phyloP scores from a whole-genome alignment of 2,888 invertebrate species.

The Parascotia fuliginaria region DNA sequence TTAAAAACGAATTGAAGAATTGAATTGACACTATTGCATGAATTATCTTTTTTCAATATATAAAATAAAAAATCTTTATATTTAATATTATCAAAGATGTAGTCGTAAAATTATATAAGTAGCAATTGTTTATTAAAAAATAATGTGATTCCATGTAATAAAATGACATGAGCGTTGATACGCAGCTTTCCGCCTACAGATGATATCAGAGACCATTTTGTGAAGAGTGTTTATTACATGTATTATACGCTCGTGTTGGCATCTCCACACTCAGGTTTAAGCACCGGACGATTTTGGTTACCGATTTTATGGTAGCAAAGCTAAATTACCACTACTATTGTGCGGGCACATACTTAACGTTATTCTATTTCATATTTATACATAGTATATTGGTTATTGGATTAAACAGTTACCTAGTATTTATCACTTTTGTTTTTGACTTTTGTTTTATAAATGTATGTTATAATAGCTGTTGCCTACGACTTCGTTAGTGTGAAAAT shows the following conservation, averaged over 20 bases:
- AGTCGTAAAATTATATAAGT: conserved; percentile 6
- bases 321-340: background rate
- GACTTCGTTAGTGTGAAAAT: too few species aligned
- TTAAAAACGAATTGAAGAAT: too few species aligned
- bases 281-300: conserved; percentile 49
- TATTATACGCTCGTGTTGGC: conserved; percentile 62
- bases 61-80: too few species aligned
- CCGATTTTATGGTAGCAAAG: conserved; percentile 15
- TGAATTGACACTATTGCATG: too few species aligned
- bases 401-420: too few species aligned
- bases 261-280: conserved; percentile 53
- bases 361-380: too few species aligned
- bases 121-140: conserved; percentile 11
- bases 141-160: conserved; percentile 33
- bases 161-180: conserved; percentile 47
- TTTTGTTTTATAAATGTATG: too few species aligned
- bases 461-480: too few species aligned
- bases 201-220: conserved; percentile 58
- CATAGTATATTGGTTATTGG: too few species aligned
- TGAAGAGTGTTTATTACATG: conserved; percentile 63
- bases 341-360: background rate
- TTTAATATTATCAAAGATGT: too few species aligned
- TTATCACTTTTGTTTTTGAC: too few species aligned
- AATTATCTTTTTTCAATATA: too few species aligned
- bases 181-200: conserved; percentile 44